Evolutionary conservation across 2,888 invertebrate genomes (phyloP).

Genomic region (Pachliopta kotzebuea): DNA sequence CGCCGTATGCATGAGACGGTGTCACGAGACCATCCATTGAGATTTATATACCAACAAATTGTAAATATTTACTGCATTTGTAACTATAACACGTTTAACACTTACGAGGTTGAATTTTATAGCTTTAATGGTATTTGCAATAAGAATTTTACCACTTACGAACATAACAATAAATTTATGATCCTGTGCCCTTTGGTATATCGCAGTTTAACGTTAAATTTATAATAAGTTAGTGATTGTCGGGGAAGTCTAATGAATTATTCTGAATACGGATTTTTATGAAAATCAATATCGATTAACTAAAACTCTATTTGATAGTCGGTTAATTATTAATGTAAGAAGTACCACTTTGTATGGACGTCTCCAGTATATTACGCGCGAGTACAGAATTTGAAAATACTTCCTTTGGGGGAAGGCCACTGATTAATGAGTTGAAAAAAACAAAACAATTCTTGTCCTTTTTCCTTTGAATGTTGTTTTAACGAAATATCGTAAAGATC

Average conservation of each 20-base stretch:
- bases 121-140: slow-evolving; percentile 13
- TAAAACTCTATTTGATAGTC: too few species aligned
- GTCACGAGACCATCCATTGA: not conserved
- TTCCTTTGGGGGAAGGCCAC: too few species aligned
- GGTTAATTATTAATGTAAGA: too few species aligned
- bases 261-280: not conserved
- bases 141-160: slow-evolving; percentile 17
- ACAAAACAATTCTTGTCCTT: too few species aligned
- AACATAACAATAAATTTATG: slow-evolving; percentile 17
- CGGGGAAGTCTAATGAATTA: not conserved
- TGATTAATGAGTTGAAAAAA: too few species aligned
- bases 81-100: slow-evolving; percentile 22
- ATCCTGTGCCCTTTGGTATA: slow-evolving; percentile 6
- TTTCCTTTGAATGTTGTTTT: too few species aligned
- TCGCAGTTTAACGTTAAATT: slow-evolving; percentile 14
- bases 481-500: too few species aligned
- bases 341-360: too few species aligned
- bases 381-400: too few species aligned
- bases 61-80: slow-evolving; percentile 15
- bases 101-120: slow-evolving; percentile 23
- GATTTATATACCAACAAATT: slow-evolving; percentile 12
- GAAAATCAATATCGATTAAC: not conserved
- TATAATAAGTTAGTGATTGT: slow-evolving; percentile 2
- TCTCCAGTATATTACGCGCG: too few species aligned
- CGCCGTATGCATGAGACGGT: not conserved